Percentiles rank a stretch among this genome's conserved stretches.
Conservation (phyloP, 2,888 invertebrate genomes). For the Toxonevra muliebris region DNA sequence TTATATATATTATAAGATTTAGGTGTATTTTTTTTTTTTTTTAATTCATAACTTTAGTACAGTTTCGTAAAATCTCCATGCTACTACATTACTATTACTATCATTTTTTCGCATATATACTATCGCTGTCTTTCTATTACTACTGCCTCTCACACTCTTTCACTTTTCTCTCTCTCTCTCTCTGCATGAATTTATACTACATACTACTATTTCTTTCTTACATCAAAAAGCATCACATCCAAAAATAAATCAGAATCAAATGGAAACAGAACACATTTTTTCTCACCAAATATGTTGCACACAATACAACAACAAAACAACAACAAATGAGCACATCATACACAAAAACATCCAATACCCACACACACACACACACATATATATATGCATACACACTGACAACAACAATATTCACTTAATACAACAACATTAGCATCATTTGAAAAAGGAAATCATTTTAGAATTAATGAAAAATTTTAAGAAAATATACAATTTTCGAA, state of each 20-base stretch:
- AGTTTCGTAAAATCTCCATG: background rate
- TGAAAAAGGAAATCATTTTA: too few species aligned
- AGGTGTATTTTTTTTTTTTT: too few species aligned
- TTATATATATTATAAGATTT: too few species aligned
- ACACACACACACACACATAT: conserved; percentile 32
- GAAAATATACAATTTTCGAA: too few species aligned
- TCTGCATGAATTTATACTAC: background rate
- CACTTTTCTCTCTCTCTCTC: background rate
- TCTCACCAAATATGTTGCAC: background rate
- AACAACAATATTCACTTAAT: conserved; percentile 25
- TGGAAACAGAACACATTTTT: background rate
- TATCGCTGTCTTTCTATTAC: too few species aligned
- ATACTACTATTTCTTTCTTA: conserved; percentile 5
- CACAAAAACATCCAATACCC: conserved; percentile 25
- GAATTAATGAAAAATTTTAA: too few species aligned
- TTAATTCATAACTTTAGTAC: too few species aligned
- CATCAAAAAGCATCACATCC: background rate
- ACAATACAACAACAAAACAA: background rate
- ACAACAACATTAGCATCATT: too few species aligned
- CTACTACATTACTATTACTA: background rate
- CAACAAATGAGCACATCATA: background rate
- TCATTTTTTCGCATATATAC: background rate
- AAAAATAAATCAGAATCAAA: conserved; percentile 4
- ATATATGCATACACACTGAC: conserved; percentile 37
- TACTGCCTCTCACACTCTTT: background rate